Evolutionary conservation across 1,140 invertebrate species (phyloP), one percentile per base, ranked within the genome.

Genomic region (Archivesica marissinica): DNA sequence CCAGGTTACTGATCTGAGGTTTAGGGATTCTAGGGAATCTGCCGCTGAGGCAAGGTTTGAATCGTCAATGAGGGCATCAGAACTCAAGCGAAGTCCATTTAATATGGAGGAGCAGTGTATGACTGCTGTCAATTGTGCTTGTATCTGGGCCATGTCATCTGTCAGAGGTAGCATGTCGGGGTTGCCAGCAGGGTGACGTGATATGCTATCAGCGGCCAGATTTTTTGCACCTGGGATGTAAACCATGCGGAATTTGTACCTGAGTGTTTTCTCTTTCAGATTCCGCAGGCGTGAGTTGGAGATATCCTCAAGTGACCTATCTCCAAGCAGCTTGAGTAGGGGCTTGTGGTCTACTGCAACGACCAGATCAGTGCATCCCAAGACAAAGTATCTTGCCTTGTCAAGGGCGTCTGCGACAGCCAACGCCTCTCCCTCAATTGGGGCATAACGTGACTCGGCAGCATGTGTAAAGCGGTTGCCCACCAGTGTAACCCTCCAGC

Each of bases 381-480:
- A 66, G 0, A 87, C 83, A 56, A 88, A 89, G 59, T 89, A 86
- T 28, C 81, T 23, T 2, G 87, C 72, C 64, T 89, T 88, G 35
- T 89, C 84, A 1, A 90, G 68, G 2, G 86, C 75, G 76, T 90
- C 86, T 0, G 77, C 87, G 11, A 90, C 88, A 11, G 89, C 89
- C 38, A 89, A 44, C 0, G 89, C 88, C 68, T 90, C 88, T 2
- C 90, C 89, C 41, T 88, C 90, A n/a, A 90, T 41, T 0, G 85
- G 83, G 6, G 86, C 88, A 80, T 92, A 90, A 0, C 87, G 47
- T 15, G 85, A 88, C 83, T 92, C 90, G n/a, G 89, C 80, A 30
- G 70, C 15, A 47, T 86, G 79, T 11, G 86, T 92, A 85, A 91
- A 90, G 17, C 88, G 41, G 72, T 87, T 91, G 0, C 89, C 89